Evolutionary conservation across 2,888 invertebrate species (phyloP).

Genomic region (Spicauda simplicius): DNA sequence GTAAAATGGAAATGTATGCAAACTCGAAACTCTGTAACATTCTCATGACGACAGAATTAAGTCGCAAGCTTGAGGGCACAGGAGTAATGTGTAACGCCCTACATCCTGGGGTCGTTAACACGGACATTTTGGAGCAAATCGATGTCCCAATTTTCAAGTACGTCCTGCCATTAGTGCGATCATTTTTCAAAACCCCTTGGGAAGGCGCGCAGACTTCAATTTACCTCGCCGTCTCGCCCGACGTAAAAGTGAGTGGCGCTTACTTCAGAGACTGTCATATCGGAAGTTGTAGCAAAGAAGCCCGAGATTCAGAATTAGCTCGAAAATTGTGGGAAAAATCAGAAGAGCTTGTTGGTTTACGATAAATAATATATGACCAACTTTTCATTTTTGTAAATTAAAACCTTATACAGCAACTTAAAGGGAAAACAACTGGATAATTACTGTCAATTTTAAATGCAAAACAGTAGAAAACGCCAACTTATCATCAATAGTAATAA

Average conservation of each 20-base stretch:
- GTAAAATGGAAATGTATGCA: conserved; percentile 21
- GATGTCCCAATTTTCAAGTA: conserved; percentile 46
- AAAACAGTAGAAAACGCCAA: no score
- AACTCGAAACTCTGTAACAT: conserved; percentile 84
- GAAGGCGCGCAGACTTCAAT: conserved; percentile 82
- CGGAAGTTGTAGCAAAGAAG: conserved; percentile 63
- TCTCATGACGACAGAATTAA: conserved; percentile 86
- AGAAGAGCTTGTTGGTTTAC: conserved; percentile 71
- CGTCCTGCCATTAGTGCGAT: conserved; percentile 64
- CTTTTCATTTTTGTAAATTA: no score
- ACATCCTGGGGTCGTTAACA: conserved; percentile 92
- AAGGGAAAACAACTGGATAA: no score
- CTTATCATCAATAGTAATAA: no score
- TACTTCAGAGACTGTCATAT: conserved; percentile 86
- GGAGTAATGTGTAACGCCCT: conserved; percentile 91
- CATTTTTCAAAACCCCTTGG: conserved; percentile 56
- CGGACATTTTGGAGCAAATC: conserved; percentile 84
- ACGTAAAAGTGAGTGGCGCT: conserved; percentile 84
- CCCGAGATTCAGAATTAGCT: conserved; percentile 76
- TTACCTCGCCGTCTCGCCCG: conserved; percentile 80
- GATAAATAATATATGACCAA: conserved; percentile 31
- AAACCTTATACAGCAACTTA: no score
- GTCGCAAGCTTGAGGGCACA: conserved; percentile 87
- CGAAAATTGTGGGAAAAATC: conserved; percentile 87
- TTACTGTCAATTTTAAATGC: no score